A percentile compares a stretch with the other conserved stretches of the same genome.
These are phyloP conservation scores for Xestobium rufovillosum DNA, from an alignment of 2,888 invertebrate species.

Conservation along the genomic window DNA sequence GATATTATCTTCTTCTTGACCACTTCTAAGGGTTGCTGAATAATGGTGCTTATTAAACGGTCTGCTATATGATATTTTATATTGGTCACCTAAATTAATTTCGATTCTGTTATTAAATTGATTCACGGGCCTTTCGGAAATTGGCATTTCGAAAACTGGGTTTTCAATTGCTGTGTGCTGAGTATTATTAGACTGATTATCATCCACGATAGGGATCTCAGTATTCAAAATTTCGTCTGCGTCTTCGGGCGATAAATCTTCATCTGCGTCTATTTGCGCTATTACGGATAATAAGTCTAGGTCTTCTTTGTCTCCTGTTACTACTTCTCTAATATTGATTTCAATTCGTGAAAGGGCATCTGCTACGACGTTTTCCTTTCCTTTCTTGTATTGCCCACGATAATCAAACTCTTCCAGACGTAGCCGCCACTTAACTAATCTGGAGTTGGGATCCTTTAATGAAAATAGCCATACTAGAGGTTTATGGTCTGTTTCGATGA, in stretches of 20 bases:
- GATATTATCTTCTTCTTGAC: slow-evolving; percentile 4
- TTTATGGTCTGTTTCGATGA: no score
- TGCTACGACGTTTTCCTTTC: slow-evolving; percentile 7
- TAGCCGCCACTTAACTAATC: slow-evolving; percentile 1
- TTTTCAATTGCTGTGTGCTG: slow-evolving; percentile 5
- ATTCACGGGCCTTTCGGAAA: no score
- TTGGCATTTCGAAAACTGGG: no score
- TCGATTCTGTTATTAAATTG: slow-evolving; percentile 1
- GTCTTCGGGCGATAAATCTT: background rate
- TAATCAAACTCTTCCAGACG: slow-evolving; percentile 4
- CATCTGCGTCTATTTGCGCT: no score
- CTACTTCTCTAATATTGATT: background rate
- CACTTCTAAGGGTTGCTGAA: background rate
- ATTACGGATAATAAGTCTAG: no score
- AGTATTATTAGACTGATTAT: no score
- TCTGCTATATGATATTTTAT: background rate
- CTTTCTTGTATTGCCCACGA: slow-evolving; percentile 1
- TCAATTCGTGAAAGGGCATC: no score
- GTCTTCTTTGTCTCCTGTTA: slow-evolving; percentile 1
- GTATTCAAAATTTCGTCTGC: no score
- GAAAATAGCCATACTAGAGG: no score
- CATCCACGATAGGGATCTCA: no score
- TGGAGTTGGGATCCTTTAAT: no score
- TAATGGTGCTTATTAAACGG: slow-evolving; percentile 4
- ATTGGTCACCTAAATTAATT: slow-evolving; percentile 1